Conservation (phyloP, 2,797 vertebrate genomes). For the Tapirus indicus region DNA sequence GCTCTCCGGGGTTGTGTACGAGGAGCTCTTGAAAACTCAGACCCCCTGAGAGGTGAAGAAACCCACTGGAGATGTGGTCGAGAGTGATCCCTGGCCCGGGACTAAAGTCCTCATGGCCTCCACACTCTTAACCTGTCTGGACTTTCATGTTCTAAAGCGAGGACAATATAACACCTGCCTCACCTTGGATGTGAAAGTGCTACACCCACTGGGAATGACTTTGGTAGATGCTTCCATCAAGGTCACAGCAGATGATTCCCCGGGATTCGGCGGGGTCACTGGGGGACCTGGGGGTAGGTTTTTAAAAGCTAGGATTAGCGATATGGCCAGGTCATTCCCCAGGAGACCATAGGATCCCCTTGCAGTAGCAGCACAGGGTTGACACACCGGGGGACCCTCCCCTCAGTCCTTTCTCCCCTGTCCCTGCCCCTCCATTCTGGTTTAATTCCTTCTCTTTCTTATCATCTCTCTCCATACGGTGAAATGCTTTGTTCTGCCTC, state of each 20-base stretch:
- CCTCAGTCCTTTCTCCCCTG: not conserved
- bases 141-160: not conserved
- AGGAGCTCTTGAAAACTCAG: not conserved
- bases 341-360: not conserved
- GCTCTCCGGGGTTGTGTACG: fast-evolving
- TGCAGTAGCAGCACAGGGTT: not conserved
- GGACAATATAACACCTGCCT: not conserved
- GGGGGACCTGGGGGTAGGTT: not conserved
- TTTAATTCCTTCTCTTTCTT: not conserved
- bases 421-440: not conserved
- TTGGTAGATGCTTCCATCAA: not conserved
- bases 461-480: too few species aligned
- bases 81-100: not conserved
- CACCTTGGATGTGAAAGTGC: not conserved
- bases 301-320: not conserved
- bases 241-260: not conserved
- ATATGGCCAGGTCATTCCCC: not conserved
- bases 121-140: not conserved
- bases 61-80: not conserved
- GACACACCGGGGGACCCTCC: not conserved
- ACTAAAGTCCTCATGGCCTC: not conserved
- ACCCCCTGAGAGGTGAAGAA: not conserved
- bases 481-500: not conserved
- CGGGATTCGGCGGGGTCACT: not conserved
- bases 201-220: not conserved